Conservation (phyloP, 2,797 vertebrate genomes). For the Bradypodion pumilum region DNA sequence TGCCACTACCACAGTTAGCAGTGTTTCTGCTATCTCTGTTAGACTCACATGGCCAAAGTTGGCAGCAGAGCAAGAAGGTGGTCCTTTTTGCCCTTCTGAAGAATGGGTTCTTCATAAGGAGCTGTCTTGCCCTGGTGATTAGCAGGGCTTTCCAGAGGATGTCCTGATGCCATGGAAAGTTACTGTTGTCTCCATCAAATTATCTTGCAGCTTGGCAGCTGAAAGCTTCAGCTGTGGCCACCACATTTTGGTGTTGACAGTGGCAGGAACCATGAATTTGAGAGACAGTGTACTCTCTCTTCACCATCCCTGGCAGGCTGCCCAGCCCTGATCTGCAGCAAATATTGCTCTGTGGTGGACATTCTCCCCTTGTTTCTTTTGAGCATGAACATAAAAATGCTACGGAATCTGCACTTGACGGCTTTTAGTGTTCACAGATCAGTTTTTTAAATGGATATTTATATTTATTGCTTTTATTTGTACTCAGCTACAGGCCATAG, state of each 20-base stretch:
- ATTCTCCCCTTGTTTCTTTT: neutral
- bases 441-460: slow-evolving; percentile 8
- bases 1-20: too few species aligned
- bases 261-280: neutral
- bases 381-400: neutral
- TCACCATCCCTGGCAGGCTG: neutral
- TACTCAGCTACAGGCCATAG: neutral
- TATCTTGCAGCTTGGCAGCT: too few species aligned
- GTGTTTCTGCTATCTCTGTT: too few species aligned
- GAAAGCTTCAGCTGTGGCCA: neutral
- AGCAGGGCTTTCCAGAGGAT: neutral
- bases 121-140: neutral
- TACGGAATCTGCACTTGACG: neutral
- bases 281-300: too few species aligned
- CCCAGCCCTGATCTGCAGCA: neutral
- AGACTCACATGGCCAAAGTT: neutral
- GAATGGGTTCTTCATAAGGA: too few species aligned
- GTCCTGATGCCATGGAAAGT: neutral
- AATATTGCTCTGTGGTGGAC: neutral
- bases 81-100: neutral
- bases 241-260: neutral
- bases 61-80: neutral
- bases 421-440: too few species aligned
- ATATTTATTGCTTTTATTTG: neutral
- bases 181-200: neutral